Evolutionary conservation across 1,140 invertebrate genomes (phyloP), one percentile per base, ranked within the genome.

Genomic region (Aphelenchoides fujianensis): DNA sequence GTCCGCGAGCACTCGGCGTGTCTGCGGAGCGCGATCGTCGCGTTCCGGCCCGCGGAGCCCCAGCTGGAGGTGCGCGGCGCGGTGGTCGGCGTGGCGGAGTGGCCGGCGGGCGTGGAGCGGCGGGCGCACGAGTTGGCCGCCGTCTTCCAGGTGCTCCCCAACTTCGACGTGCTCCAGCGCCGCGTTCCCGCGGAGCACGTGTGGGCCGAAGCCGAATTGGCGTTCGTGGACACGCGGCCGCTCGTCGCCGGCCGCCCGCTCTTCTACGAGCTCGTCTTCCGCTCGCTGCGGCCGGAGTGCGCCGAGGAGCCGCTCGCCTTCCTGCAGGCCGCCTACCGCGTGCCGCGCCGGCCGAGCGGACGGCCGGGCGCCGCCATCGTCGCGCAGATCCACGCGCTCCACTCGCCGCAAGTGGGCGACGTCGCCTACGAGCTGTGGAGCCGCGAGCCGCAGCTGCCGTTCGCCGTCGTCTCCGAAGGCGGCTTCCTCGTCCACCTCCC

Each of bases 151-250:
- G 63, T 66, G 16, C 53, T 66, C 7, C 63, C 63, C 1, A 66
- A 66, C 53, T 66, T 66, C 63, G 63, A 66, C 53, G 63, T 66
- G 2, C 16, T 66, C 1, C 63, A 66, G 30, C 16, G 63, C 19
- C 37, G 9, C 30, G 31, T 66, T 12, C 12, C 63, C 1, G 12
- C 2, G 2, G 31, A 34, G 12, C n/a, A n/a, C 23, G 16, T 66
- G 28, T 66, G 63, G 63, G 5, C 55, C 28, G 34, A 5, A 5
- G 55, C 28, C 28, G 2, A 36, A 37, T 19, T 66, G 16, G 53
- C 16, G 16, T 66, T 66, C 31, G 32, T 66, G 19, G 63, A 66
- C 32, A 32, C 16, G 1, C 12, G 16, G n/a, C 63, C 63, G 53
- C 53, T 36, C n/a, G 53, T 48, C 12, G 31, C 12, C 53, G 63